These are phyloP conservation scores for Piscicola geometra DNA, from an alignment of 2,888 invertebrate genomes.

Conservation along the genomic window DNA sequence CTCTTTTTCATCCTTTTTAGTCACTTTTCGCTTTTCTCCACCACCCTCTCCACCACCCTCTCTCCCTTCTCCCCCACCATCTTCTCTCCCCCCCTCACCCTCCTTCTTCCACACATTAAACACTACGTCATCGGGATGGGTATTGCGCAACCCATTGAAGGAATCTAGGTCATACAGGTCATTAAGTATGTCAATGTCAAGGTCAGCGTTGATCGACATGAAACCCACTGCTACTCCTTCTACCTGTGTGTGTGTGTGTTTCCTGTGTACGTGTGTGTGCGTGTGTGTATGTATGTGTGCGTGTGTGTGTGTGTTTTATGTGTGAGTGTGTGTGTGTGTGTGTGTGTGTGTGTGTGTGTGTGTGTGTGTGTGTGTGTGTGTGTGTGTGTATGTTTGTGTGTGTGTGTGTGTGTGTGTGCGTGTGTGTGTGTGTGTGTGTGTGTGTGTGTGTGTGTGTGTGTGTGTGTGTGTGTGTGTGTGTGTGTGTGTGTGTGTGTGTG, in stretches of 20 bases:
- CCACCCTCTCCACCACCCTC: neutral
- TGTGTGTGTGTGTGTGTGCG: too few species aligned
- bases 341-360: too few species aligned
- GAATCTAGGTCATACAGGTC: slow-evolving; percentile 55
- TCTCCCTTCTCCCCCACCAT: neutral
- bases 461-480: too few species aligned
- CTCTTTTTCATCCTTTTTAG: neutral
- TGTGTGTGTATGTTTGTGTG: too few species aligned
- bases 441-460: too few species aligned
- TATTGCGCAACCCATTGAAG: slow-evolving; percentile 42
- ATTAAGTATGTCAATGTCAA: slow-evolving; percentile 53
- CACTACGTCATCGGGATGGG: slow-evolving; percentile 16
- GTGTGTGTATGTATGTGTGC: too few species aligned
- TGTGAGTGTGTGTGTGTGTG: too few species aligned
- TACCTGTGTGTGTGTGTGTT: slow-evolving; percentile 48
- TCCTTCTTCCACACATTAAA: neutral
- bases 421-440: too few species aligned
- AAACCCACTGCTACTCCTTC: slow-evolving; percentile 55
- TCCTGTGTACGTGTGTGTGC: too few species aligned
- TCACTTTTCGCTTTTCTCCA: neutral
- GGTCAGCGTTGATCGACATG: slow-evolving; percentile 54
- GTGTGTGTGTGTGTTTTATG: too few species aligned
- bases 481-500: too few species aligned
- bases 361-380: too few species aligned
- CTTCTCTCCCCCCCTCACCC: neutral